Conservation (phyloP, 92 coral and sea anemone genomes). For the Zoanthus sansibaricus region DNA sequence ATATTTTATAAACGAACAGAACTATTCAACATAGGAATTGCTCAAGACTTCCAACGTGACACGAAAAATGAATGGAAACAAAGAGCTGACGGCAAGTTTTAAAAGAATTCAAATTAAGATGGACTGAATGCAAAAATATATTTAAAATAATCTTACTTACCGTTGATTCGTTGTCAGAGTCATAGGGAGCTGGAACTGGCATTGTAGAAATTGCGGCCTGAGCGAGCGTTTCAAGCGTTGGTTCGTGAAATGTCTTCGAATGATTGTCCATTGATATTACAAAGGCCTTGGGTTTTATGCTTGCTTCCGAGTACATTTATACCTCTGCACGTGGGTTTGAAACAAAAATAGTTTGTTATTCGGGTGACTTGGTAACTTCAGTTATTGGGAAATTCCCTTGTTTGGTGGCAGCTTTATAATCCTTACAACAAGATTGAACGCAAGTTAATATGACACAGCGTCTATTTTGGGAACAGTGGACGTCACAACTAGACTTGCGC, state of each 20-base stretch:
- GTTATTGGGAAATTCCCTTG: slow-evolving; percentile 24
- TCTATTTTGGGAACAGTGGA: slow-evolving; percentile 18
- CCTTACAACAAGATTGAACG: too few relatives aligned
- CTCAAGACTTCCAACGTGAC: not conserved
- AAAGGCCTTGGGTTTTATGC: slow-evolving; percentile 20
- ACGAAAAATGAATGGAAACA: not conserved
- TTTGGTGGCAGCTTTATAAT: not conserved
- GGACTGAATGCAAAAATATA: not conserved
- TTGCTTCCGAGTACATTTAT: slow-evolving; percentile 45
- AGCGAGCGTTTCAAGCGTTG: slow-evolving; percentile 35
- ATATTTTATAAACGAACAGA: not conserved
- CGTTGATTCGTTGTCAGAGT: slow-evolving; percentile 87
- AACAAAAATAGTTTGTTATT: slow-evolving; percentile 12
- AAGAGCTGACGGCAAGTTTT: not conserved
- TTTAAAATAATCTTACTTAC: slow-evolving; percentile 53
- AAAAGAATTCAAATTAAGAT: not conserved
- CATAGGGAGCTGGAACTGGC: slow-evolving; percentile 86
- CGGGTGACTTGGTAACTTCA: not conserved
- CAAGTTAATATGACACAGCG: too few relatives aligned
- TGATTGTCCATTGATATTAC: slow-evolving; percentile 38
- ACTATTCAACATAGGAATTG: not conserved
- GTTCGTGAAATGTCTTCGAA: slow-evolving; percentile 5
- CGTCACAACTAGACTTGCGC: not conserved
- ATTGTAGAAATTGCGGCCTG: slow-evolving; percentile 53
- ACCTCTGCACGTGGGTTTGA: slow-evolving; percentile 39